Percentiles rank a stretch among this genome's conserved stretches.
Conservation (phyloP, 2,113 vertebrate genomes). For the Tympanuchus pallidicinctus region DNA sequence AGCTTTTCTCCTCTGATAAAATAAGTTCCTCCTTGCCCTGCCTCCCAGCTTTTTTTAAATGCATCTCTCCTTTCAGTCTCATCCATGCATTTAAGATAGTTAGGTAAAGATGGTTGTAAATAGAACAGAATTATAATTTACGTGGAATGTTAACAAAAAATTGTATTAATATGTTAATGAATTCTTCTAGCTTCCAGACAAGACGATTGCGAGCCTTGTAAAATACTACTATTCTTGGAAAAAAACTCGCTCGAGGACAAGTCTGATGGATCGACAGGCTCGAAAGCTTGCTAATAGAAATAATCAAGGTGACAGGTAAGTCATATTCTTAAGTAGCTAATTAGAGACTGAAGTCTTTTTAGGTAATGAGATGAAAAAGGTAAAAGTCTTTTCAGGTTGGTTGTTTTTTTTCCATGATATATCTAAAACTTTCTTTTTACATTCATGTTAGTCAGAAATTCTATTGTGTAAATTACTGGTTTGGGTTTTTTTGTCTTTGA, state of each 20-base stretch:
- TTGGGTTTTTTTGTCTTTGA: neutral
- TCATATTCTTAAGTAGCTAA: neutral
- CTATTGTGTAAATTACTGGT: neutral
- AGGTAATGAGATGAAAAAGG: neutral
- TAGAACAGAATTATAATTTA: neutral
- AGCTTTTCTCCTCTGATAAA: neutral
- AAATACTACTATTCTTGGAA: conserved; percentile 99
- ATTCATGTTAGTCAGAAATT: neutral
- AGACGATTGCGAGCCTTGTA: conserved; percentile 98
- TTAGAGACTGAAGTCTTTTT: neutral
- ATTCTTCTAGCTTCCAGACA: conserved; percentile 92
- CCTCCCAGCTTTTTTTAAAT: neutral
- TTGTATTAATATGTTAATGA: conserved; percentile 7
- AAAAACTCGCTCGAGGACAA: conserved; percentile 97
- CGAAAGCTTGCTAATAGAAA: conserved; percentile 92
- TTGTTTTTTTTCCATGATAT: neutral
- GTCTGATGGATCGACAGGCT: conserved; percentile 98
- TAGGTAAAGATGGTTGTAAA: neutral
- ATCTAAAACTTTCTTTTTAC: neutral
- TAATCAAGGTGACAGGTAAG: conserved; percentile 92
- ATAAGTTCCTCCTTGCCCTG: neutral
- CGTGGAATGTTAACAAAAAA: neutral
- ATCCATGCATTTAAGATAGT: neutral
- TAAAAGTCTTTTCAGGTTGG: neutral
- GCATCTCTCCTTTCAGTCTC: neutral